Percentiles rank a stretch among this genome's conserved stretches.
Conservation (phyloP, 2,797 vertebrate species). For the Sebastes minor region DNA sequence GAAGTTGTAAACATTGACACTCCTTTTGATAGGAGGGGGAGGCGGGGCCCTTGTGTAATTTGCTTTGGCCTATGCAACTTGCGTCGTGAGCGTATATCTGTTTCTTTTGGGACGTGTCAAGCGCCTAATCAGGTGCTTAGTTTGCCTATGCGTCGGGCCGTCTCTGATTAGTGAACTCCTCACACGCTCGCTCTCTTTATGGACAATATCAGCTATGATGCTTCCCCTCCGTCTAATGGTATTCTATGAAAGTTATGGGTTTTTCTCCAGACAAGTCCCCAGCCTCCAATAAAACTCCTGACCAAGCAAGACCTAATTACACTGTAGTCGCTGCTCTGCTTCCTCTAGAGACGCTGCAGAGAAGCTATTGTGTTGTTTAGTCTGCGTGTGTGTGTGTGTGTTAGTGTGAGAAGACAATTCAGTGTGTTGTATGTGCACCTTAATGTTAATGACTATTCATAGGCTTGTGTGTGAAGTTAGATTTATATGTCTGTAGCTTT, state of each 20-base stretch:
- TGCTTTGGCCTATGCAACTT: neutral
- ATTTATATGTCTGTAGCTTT: neutral
- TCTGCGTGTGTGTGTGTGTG: neutral
- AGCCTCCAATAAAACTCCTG: conserved; percentile 45
- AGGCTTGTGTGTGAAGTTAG: neutral
- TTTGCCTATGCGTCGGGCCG: neutral
- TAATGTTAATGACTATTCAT: neutral
- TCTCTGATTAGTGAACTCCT: neutral
- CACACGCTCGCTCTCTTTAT: neutral
- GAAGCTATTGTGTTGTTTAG: conserved; percentile 12
- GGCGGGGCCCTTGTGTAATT: neutral
- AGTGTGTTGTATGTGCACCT: neutral
- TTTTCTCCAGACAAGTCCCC: conserved; percentile 33
- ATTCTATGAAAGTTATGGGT: conserved; percentile 31
- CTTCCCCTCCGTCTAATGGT: conserved; percentile 1
- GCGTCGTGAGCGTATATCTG: no score
- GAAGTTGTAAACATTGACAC: neutral
- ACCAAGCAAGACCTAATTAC: conserved; percentile 65
- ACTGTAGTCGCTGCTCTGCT: conserved; percentile 11
- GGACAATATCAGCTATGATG: neutral
- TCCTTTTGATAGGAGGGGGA: neutral
- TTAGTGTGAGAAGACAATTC: no score
- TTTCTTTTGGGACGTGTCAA: neutral
- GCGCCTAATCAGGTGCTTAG: neutral
- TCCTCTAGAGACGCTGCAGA: conserved; percentile 25